These are phyloP conservation scores for Cecidostiba fungosa DNA, from an alignment of 2,888 invertebrate species.

Conservation along the genomic window DNA sequence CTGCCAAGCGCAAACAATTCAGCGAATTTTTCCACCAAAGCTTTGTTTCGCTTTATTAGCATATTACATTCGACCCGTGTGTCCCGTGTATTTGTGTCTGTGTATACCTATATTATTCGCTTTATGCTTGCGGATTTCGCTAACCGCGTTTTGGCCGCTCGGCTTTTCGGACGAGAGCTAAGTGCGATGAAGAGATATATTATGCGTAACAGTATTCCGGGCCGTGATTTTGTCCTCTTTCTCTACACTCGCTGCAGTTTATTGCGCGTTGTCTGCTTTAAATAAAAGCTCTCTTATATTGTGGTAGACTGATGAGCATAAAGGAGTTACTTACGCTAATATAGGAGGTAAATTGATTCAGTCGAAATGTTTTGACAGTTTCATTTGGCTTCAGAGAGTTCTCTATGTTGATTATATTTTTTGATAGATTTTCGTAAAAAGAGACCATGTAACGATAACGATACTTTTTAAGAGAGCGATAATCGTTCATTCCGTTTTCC, in stretches of 20 bases:
- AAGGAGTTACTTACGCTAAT: no score
- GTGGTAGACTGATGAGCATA: no score
- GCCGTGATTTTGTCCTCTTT: background rate
- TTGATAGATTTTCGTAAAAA: no score
- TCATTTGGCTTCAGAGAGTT: no score
- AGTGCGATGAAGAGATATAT: background rate
- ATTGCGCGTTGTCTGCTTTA: no score
- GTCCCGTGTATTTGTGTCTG: background rate
- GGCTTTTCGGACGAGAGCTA: background rate
- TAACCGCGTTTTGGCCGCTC: background rate
- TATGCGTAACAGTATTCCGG: background rate
- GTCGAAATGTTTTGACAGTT: no score
- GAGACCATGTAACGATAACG: no score
- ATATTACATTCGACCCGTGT: background rate
- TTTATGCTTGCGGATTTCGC: background rate
- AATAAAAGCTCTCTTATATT: no score
- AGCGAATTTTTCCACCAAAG: background rate
- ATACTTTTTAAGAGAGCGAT: no score
- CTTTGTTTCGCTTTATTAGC: constrained; percentile 15
- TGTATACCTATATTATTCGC: background rate
- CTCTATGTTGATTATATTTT: no score
- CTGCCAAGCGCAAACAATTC: background rate
- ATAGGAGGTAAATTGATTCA: no score
- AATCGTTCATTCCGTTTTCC: no score
- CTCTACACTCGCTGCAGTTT: background rate